These are phyloP conservation scores for Galbula dea DNA, from an alignment of 2,113 vertebrate species.

Conservation along the genomic window DNA sequence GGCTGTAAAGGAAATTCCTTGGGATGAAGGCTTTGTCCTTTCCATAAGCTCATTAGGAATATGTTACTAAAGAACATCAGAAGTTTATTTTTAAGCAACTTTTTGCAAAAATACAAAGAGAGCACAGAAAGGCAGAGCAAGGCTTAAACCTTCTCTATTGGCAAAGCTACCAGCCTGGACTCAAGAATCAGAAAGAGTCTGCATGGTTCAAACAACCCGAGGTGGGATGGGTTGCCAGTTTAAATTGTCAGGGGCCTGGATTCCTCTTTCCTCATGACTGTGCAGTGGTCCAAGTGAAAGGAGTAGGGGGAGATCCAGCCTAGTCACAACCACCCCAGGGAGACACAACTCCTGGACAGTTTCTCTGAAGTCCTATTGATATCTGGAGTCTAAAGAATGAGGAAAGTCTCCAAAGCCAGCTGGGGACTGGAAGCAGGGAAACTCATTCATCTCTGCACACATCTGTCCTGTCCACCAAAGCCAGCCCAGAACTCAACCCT, in stretches of 20 bases:
- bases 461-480: not conserved
- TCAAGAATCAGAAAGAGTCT: fast-evolving
- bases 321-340: not conserved
- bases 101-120: not conserved
- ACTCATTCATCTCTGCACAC: not conserved
- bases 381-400: not conserved
- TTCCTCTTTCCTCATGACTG: not conserved
- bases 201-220: not conserved
- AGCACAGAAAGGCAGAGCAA: not conserved
- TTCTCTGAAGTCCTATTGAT: not conserved
- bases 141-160: not conserved
- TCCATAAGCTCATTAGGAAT: not conserved
- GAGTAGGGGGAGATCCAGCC: not conserved
- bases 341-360: not conserved
- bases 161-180: not conserved
- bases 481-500: not conserved
- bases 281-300: not conserved
- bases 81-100: not conserved
- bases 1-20: not conserved
- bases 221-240: not conserved
- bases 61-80: not conserved
- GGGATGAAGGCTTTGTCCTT: not conserved
- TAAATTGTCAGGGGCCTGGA: fast-evolving
- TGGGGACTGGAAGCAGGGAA: not conserved
- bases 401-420: not conserved